Evolutionary conservation across 1,140 invertebrate genomes (phyloP).

Genomic region (Lethrus apterus): DNA sequence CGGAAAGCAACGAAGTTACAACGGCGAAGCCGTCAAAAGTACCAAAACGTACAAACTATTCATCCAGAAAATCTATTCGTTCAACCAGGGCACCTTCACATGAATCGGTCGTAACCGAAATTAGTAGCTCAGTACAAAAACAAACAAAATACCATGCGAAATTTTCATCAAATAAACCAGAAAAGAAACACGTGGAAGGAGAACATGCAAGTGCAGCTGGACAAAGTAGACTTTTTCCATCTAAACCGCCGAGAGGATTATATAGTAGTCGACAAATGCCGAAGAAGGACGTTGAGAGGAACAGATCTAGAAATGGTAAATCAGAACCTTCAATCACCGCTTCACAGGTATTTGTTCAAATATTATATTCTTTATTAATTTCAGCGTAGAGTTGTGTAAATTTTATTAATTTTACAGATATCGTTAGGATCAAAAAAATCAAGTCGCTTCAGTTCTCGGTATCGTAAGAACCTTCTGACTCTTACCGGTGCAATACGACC

Average conservation of each 20-base stretch:
- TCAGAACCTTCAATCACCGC: neutral
- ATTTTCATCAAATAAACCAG: conserved; percentile 5
- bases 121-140: conserved; percentile 1
- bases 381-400: neutral
- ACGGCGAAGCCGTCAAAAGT: neutral
- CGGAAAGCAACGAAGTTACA: conserved; percentile 6
- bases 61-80: conserved; percentile 16
- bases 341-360: conserved; percentile 9
- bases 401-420: neutral
- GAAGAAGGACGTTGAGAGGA: too few species aligned
- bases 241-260: conserved; percentile 20
- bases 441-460: conserved; percentile 33
- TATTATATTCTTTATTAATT: conserved; percentile 1
- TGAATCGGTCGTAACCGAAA: conserved; percentile 5
- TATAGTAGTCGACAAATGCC: conserved; percentile 17
- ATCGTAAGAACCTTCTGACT: conserved; percentile 29
- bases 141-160: conserved; percentile 23
- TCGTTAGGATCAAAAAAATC: conserved; percentile 7
- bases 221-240: conserved; percentile 10
- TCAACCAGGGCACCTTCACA: conserved; percentile 16
- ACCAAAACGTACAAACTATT: conserved; percentile 13
- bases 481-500: conserved; percentile 24
- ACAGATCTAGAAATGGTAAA: conserved; percentile 9
- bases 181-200: neutral
- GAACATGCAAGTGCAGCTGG: neutral